A percentile compares a stretch with the other conserved stretches of the same genome.
These are phyloP conservation scores for Napeogenes sylphis DNA, from an alignment of 2,888 invertebrate species.

Conservation along the genomic window DNA sequence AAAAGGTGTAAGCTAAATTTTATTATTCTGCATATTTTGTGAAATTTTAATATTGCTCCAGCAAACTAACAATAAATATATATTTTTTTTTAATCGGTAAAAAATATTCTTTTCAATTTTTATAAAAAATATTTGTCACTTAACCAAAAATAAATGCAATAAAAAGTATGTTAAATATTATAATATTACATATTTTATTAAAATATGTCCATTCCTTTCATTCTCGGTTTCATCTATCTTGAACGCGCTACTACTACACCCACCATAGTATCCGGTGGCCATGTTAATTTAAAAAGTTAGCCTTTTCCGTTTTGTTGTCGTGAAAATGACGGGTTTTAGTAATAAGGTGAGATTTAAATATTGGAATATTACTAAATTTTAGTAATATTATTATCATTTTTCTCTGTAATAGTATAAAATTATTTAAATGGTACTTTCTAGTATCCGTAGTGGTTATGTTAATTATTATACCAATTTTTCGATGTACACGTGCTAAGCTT, in stretches of 20 bases:
- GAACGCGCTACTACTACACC: not conserved
- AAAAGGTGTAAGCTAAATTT: too few species aligned
- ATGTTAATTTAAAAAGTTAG: constrained; percentile 64
- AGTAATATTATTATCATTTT: constrained; percentile 12
- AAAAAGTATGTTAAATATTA: too few species aligned
- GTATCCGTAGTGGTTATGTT: not conserved
- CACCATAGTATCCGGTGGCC: constrained; percentile 61
- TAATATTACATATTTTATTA: too few species aligned
- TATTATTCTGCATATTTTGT: too few species aligned
- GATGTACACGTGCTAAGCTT: constrained; percentile 30
- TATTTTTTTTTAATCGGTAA: too few species aligned
- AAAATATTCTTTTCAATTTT: too few species aligned
- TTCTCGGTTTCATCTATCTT: not conserved
- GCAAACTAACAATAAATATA: too few species aligned
- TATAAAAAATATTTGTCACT: too few species aligned
- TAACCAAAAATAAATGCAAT: too few species aligned
- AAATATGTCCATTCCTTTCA: not conserved
- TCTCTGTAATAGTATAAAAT: constrained; percentile 11
- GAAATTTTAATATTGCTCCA: too few species aligned
- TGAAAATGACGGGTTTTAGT: constrained; percentile 88
- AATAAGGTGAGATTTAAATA: constrained; percentile 81
- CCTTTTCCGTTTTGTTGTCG: constrained; percentile 84
- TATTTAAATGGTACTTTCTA: constrained; percentile 4
- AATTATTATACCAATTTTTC: not conserved
- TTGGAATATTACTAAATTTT: constrained; percentile 31